Conservation (phyloP, 2,113 vertebrate genomes). For the Tragelaphus scriptus region DNA sequence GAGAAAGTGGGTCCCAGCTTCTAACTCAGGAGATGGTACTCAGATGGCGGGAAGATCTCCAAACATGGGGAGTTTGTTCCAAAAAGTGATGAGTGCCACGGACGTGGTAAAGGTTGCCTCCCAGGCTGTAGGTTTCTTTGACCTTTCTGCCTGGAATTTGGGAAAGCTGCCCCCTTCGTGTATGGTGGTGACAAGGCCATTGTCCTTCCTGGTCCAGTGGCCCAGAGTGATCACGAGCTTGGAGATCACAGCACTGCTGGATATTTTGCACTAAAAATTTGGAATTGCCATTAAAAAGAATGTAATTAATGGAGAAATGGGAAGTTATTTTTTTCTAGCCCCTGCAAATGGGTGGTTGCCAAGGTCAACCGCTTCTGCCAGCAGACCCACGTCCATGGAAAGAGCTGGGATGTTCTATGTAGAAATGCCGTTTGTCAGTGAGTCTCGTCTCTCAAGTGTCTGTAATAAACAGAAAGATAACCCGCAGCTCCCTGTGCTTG, state of each 20-base stretch:
- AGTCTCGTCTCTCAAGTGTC: neutral
- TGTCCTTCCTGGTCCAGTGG: neutral
- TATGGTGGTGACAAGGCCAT: neutral
- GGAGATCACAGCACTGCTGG: neutral
- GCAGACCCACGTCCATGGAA: neutral
- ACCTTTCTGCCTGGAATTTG: neutral
- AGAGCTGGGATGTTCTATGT: neutral
- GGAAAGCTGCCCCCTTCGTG: neutral
- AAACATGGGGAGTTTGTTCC: neutral
- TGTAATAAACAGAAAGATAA: neutral
- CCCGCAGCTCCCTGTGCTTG: no score
- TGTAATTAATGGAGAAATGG: neutral
- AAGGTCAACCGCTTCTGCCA: neutral
- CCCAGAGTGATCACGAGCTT: no score
- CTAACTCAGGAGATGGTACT: fast-evolving
- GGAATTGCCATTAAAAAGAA: neutral
- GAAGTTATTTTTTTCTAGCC: neutral
- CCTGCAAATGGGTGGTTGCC: neutral
- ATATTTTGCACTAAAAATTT: neutral
- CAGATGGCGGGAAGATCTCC: neutral
- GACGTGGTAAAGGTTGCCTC: fast-evolving
- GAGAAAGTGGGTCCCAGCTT: neutral
- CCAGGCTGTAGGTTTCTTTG: neutral
- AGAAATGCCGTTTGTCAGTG: neutral
- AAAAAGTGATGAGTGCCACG: neutral